Base-by-base conservation (phyloP, 2,888 invertebrate genomes). In the Limulus polyphemus region DNA sequence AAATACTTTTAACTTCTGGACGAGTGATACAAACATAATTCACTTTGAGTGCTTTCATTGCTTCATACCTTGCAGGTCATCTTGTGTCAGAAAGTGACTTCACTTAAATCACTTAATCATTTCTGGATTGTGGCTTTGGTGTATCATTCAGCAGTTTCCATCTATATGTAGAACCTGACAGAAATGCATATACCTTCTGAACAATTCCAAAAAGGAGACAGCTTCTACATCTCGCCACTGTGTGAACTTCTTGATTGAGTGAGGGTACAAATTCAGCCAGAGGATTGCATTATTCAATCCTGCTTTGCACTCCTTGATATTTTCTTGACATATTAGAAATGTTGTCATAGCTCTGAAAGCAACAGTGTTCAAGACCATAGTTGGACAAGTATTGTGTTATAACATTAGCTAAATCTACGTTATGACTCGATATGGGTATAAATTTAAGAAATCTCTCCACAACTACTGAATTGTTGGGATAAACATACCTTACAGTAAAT, bases 401-500 rank as follows among this genome's bases (percentile, higher is more conserved):
- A n/a, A n/a, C n/a, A n/a, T n/a, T n/a, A n/a, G n/a, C n/a, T n/a
- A n/a, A n/a, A n/a, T n/a, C n/a, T n/a, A n/a, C n/a, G n/a, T n/a
- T n/a, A n/a, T n/a, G n/a, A n/a, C n/a, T n/a, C n/a, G n/a, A n/a
- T n/a, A n/a, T n/a, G n/a, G 52, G 17, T 17, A 52, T 14, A 17
- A 52, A 52, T 52, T 52, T 52, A 52, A 52, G 17, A 52, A 16
- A 12, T 17, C 52, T 14, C 52, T 52, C 9, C n/a, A n/a, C n/a
- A 52, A 52, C 52, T 9, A 17, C 14, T 16, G 52, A 16, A 52
- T 17, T 17, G 17, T 52, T 17, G n/a, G n/a, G 9, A 12, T 16
- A 17, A 52, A 52, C 52, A 52, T 52, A 68, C 50, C 67, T 46
- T 13, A 68, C n/a, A n/a, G 62, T 55, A 49, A 65, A 14, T 46